Evolutionary conservation across 2,113 vertebrate species (phyloP).

Genomic region (Apistogramma diplotaenia): DNA sequence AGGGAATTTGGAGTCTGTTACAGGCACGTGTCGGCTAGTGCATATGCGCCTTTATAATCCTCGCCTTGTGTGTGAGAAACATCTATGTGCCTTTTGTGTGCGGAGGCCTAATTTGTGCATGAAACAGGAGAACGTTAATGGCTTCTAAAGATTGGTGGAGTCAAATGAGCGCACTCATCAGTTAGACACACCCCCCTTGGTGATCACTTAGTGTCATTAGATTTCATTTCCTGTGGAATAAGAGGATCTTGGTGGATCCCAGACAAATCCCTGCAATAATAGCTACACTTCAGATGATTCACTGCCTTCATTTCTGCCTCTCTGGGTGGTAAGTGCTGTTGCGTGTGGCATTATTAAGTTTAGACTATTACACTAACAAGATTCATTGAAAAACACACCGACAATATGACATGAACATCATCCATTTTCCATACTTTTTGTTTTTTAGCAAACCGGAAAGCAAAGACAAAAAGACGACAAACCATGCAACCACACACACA

Average conservation of each 20-base stretch:
- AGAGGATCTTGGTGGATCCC: slow-evolving; percentile 58
- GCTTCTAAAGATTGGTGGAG: slow-evolving; percentile 69
- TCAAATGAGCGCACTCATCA: slow-evolving; percentile 67
- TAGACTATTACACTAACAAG: slow-evolving; percentile 20
- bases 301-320: slow-evolving; percentile 40
- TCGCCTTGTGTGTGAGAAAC: slow-evolving; percentile 1
- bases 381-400: slow-evolving; percentile 19
- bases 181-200: slow-evolving; percentile 55
- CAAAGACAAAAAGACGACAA: background rate
- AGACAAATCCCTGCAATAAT: slow-evolving; percentile 73
- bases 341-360: slow-evolving; percentile 13
- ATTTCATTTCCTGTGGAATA: slow-evolving; percentile 72
- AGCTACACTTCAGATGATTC: slow-evolving; percentile 55
- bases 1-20: slow-evolving; percentile 30
- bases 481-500: background rate
- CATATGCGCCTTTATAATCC: background rate
- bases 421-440: background rate
- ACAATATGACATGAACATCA: background rate
- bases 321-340: slow-evolving; percentile 11
- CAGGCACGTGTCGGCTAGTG: background rate
- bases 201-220: slow-evolving; percentile 66
- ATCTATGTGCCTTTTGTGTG: slow-evolving; percentile 29
- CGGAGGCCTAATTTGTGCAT: slow-evolving; percentile 43
- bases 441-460: background rate
- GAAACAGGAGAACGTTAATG: slow-evolving; percentile 68